Base-by-base conservation (phyloP, 2,888 invertebrate genomes). In the Carpatolechia fugitivella region DNA sequence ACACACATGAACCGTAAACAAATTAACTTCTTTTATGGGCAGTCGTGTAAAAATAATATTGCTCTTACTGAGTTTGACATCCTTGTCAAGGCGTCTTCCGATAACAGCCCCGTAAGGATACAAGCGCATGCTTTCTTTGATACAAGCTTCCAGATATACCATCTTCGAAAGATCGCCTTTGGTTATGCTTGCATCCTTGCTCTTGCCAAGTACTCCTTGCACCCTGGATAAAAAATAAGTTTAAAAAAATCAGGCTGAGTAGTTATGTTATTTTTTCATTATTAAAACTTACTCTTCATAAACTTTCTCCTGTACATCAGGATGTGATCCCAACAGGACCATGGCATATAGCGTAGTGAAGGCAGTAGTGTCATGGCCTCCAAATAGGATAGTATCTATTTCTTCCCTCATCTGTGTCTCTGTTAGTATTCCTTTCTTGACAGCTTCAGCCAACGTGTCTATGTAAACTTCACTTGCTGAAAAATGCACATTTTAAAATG, bases 401-500 rank as follows among this genome's bases (percentile, higher is more conserved):
- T 77, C 70, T 29, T 75, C 70, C n/a, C 63, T 60, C 13, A 76
- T 69, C 30, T 72, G 57, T 11, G 61, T 47, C 10, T 67, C 67
- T 1, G 65, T 61, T 4, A 69, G 33, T 4, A 53, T 50, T 0
- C 61, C 61, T 5, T 60, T 58, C 2, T 59, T 62, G 2, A 35
- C 16, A 2, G 29, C 44, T 24, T 44, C 44, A 10, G n/a, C 29
- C 6, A 44, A 29, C 1, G 13, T 29, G 29, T 44, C 44, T 29
- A 44, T 44, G 29, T 44, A 44, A 1, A 44, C 44, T n/a, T 44
- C 44, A 4, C 13, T 44, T 6, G n/a, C 44, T 44, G 29, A 6
- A 44, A 44, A 29, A 4, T 29, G 2, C 13, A 20, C 18, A 1
- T 10, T 10, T 8, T 11, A 10, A 13, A 18, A n/a, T n/a, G n/a